Base-by-base conservation (phyloP, 2,113 vertebrate species). In the Melanotaenia duboulayi region DNA sequence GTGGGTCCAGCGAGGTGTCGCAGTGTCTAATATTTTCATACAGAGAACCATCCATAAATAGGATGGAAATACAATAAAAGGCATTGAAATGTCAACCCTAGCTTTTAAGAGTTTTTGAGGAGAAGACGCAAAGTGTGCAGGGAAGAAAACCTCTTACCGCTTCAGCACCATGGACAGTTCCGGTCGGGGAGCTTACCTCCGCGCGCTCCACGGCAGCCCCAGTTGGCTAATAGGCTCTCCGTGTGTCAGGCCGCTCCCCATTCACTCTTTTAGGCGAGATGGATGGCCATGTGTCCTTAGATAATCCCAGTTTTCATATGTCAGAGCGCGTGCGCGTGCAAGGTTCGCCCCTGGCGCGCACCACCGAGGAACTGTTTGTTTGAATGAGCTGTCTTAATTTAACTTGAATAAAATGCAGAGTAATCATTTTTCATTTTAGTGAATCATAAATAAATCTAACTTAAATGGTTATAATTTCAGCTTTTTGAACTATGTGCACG, bases 161-260 rank as follows among this genome's bases (percentile, higher is more conserved):
- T 85, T 92, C 93, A 94, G 94, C 66, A 95, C 94, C 94, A 88
- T 88, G 93, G 93, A 92, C 91, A 95, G 94, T 85, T 92, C 64
- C 91, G 71, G 82, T 80, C 4, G 64, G 63, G 65, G 66, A 74
- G 81, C 80, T 87, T 88, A 91, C 83, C 87, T 81, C 88, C 44
- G 12, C 70, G 81, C 87, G 68, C 90, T 83, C 83, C 69, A 59
- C 82, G 72, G 84, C 86, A 74, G 68, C 72, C 76, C 76, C 20
- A 55, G 63, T 56, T 60, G 65, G 74, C 82, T 88, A 90, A 91
- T 70, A 87, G 88, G 83, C 83, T 91, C 85, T 88, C 24, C 60
- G 72, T 69, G 74, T 88, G 89, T 87, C 83, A 72, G 80, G 68
- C 81, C 72, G 77, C 80, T 80, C 67, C 76, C 77, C 87, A 54